Base-by-base conservation (phyloP, 2,797 vertebrate genomes). In the Pelodytes ibericus region DNA sequence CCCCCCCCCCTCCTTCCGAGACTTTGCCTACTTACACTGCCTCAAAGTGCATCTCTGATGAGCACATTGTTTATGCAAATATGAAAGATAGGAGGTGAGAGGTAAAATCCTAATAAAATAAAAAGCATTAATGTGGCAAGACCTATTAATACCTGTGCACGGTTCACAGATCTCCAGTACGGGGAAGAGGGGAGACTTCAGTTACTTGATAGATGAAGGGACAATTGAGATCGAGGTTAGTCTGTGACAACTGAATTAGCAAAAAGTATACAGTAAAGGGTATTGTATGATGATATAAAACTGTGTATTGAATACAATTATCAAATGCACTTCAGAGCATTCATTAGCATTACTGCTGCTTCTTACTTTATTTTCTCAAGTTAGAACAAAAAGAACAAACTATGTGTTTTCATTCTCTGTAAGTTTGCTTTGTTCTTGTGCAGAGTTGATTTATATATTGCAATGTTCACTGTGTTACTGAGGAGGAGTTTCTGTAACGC, bases 11-110 rank as follows among this genome's bases (percentile, higher is more conserved):
- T 44, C 53, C 68, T 26, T 33, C 16, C n/a, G 51, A 24, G 66
- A 56, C 20, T 2, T n/a, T 7, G 51, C 20, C 30, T 57, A 49
- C 53, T 69, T 56, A 57, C 47, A 16, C 8, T 36, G 66, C 44
- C 47, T 10, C 10, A 24, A n/a, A 20, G 10, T 0, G 29, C 0
- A 44, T 53, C 49, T 68, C 47, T 33, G 65, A 53, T 51, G 47
- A 49, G 44, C 29, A 25, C 22, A 73, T 73, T 56, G 64, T 73
- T 56, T 73, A 65, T 74, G 61, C 56, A 74, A 65, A 74, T 74
- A 57, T 65, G 56, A 49, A 67, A 41, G 39, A 60, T 49, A 47
- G 71, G 71, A 70, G 74, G 39, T 64, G 22, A 27, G 6, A 11
- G 0, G 20, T 51, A 31, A n/a, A n/a, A 67, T 75, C 39, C 22